Evolutionary conservation across 2,113 vertebrate genomes (phyloP).

Genomic region (Salminus brasiliensis): DNA sequence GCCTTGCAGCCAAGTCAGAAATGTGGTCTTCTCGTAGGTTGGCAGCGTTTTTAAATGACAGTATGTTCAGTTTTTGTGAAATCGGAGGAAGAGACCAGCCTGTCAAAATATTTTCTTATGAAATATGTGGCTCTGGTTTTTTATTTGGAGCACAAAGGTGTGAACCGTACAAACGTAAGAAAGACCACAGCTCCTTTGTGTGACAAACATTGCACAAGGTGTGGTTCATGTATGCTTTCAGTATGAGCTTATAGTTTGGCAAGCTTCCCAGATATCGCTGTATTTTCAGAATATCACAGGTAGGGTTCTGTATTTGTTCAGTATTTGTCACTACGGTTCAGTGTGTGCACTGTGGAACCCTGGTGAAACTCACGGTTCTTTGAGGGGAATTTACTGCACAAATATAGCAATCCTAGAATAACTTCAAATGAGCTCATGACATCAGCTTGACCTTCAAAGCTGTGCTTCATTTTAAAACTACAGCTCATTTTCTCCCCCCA

Average conservation of each 20-base stretch:
- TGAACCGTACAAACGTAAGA: conserved; percentile 45
- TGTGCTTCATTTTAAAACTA: conserved; percentile 29
- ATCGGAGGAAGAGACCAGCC: neutral
- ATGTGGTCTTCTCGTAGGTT: neutral
- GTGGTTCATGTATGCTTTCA: conserved; percentile 27
- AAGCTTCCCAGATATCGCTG: neutral
- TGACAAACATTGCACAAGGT: conserved; percentile 38
- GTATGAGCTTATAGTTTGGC: neutral
- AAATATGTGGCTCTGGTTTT: conserved; percentile 37
- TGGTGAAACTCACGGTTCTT: no score
- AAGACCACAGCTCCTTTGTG: conserved; percentile 26
- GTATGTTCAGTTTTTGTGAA: neutral
- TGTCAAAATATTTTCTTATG: conserved; percentile 23
- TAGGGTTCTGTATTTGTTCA: neutral
- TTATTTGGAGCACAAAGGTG: conserved; percentile 34
- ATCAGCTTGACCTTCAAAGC: conserved; percentile 33
- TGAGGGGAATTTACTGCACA: neutral
- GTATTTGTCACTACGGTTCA: neutral
- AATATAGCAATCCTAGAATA: conserved; percentile 8
- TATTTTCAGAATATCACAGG: neutral
- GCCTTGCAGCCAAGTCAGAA: neutral
- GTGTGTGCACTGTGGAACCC: neutral
- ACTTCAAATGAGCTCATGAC: no score
- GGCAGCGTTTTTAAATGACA: neutral
- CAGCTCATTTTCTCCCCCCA: conserved; percentile 41